Evolutionary conservation across 2,888 invertebrate species (phyloP), one percentile per base, ranked within the genome.

Genomic region (Boloria selene): DNA sequence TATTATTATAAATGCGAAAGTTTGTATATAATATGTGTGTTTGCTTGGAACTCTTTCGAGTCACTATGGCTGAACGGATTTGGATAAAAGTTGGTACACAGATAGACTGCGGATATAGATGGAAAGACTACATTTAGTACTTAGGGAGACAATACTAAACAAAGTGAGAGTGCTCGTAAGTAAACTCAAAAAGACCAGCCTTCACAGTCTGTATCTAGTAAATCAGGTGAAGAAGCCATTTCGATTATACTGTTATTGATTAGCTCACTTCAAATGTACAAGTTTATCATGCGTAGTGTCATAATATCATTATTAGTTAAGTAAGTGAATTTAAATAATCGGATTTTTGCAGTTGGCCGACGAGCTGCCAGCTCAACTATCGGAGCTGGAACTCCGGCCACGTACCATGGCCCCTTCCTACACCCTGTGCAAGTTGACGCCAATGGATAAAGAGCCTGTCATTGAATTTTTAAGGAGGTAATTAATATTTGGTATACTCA

Each of bases 341-440:
- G 18, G 60, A 65, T 72, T 42, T 60, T 70, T 67, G 1, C 76
- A 92, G 91, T 83, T 92, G 74, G 88, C 83, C 10, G 91, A 91
- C 81, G 82, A 89, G 81, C 82, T 92, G 67, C 90, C 91, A 22
- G 83, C 85, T 64, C 88, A 90, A 75, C 76, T 91, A 64, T 82
- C 89, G 22, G 87, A 87, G 74, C 80, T 90, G 73, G 78, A 73
- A 47, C 77, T 91, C 64, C 86, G 83, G 17, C 83, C 86, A 13
- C 81, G 84, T 65, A 76, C 78, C 61, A 86, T 87, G 80, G 63
- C 80, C 26, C 83, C 86, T 4, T 72, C 81, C 3, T 90, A 85
- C 79, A 81, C 80, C 56, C 75, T 90, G 65, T 78, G 84, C 65
- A 77, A 75, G 18, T 74, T 92, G 70, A 82, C 80, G 13, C 68